Evolutionary conservation across 2,888 invertebrate genomes (phyloP).

Genomic region (Pristionchus exspectatus): DNA sequence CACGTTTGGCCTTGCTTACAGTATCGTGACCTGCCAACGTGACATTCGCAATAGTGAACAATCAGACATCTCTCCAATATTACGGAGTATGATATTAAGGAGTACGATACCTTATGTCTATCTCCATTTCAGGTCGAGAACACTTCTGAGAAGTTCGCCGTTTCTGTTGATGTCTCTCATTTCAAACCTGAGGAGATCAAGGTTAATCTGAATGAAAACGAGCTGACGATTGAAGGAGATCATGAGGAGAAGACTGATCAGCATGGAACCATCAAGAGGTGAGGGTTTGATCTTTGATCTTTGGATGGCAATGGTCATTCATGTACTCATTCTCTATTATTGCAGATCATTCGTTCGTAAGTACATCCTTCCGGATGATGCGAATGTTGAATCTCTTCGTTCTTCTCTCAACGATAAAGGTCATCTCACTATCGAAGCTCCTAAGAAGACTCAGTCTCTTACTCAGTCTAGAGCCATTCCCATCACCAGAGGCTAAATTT

Average conservation of each 20-base stretch:
- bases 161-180: conserved; percentile 61
- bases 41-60: too few relatives aligned
- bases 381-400: conserved; percentile 43
- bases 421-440: conserved; percentile 42
- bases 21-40: too few relatives aligned
- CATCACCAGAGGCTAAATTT: conserved; percentile 11
- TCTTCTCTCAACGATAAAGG: conserved; percentile 50
- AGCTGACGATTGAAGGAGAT: conserved; percentile 61
- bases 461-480: conserved; percentile 22
- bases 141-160: conserved; percentile 60
- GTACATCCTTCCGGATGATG: conserved; percentile 41
- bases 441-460: conserved; percentile 37
- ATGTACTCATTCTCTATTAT: neutral
- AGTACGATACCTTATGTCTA: neutral
- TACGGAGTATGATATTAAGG: neutral
- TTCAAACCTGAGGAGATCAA: conserved; percentile 64
- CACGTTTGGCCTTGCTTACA: too few relatives aligned
- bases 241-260: conserved; percentile 49
- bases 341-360: conserved; percentile 54
- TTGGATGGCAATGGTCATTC: neutral
- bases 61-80: neutral
- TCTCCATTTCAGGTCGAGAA: conserved; percentile 59
- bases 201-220: conserved; percentile 61
- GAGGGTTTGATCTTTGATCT: conserved; percentile 45
- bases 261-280: conserved; percentile 53